Evolutionary conservation across 2,113 vertebrate species (phyloP).

Genomic region (Pogonocichla stellata): DNA sequence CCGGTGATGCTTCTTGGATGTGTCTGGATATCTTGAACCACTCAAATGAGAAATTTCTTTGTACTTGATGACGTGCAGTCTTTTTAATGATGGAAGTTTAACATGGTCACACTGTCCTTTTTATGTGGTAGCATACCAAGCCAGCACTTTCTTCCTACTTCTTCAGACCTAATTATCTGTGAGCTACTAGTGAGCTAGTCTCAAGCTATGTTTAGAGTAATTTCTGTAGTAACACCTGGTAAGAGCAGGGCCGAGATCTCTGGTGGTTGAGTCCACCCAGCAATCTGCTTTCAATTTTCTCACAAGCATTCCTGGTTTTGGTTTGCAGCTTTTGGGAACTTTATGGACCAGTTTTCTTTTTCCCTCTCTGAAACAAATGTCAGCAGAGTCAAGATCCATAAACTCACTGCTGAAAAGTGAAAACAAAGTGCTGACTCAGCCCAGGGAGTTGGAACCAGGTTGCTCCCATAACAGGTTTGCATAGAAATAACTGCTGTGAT

Average conservation of each 20-base stretch:
- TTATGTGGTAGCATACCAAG: background rate
- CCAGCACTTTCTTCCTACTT: background rate
- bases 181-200: background rate
- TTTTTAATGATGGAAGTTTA: background rate
- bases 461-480: background rate
- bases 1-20: background rate
- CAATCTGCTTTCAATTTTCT: slow-evolving; percentile 6
- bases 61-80: background rate
- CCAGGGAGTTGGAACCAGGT: background rate
- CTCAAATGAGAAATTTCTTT: background rate
- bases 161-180: background rate
- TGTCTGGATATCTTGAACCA: background rate
- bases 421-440: slow-evolving; percentile 36
- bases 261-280: background rate
- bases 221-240: background rate
- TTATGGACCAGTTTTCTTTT: slow-evolving; percentile 38
- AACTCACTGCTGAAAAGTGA: slow-evolving; percentile 34
- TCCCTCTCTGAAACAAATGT: slow-evolving; percentile 15
- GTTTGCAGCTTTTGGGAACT: slow-evolving; percentile 9
- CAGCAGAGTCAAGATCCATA: slow-evolving; percentile 38
- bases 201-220: background rate
- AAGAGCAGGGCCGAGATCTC: background rate
- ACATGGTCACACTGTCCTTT: background rate
- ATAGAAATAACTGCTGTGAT: background rate
- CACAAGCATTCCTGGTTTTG: slow-evolving; percentile 28